These are phyloP conservation scores for cattle (Bos taurus) DNA, from an alignment of 2,113 vertebrate genomes.

Conservation along the genomic window ARS-UCD2.0 NC_037350.1:28778501-28779000, in stretches of 20 bases:
- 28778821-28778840: background rate
- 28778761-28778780: background rate
- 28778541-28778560: background rate
- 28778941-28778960: background rate
- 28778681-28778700: too few relatives aligned
- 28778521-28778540: background rate
- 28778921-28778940: too few relatives aligned
- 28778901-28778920: background rate
- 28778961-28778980: background rate
- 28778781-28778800: background rate
- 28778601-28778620: background rate
- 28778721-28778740: background rate
- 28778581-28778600: too few relatives aligned
- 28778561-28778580: rapidly evolving
- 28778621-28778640: background rate
- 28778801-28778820: background rate
- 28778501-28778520: conserved; percentile 56
- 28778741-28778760: background rate
- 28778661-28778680: background rate
- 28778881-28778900: background rate
- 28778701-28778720: background rate
- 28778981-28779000: rapidly evolving
- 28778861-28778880: background rate
- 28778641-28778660: background rate
- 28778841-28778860: background rate